Evolutionary conservation across 2,113 vertebrate species (phyloP).

Genomic region (Pitta sordida): DNA sequence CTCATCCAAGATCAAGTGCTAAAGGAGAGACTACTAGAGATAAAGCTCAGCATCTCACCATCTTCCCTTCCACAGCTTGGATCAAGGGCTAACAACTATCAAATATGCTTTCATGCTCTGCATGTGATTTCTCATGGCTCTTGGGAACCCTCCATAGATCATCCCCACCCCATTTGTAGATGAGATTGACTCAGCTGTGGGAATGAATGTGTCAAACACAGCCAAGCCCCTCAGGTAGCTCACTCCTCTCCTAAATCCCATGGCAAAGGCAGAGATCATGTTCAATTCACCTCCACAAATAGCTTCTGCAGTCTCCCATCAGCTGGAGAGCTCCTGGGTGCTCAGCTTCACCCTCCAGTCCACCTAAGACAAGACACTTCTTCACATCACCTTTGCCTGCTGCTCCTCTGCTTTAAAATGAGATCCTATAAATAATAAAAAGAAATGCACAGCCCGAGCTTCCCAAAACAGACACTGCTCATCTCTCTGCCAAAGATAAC

Average conservation of each 20-base stretch:
- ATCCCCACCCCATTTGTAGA: not conserved
- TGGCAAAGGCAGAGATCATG: not conserved
- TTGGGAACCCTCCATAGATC: not conserved
- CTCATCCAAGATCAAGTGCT: not conserved
- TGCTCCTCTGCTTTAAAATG: not conserved
- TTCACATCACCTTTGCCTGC: not conserved
- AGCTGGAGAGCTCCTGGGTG: not conserved
- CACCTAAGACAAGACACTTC: rapidly evolving
- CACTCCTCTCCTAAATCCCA: not conserved
- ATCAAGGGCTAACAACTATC: not conserved
- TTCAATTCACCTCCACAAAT: not conserved
- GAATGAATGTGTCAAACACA: not conserved
- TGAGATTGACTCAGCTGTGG: rapidly evolving
- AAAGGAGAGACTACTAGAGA: not conserved
- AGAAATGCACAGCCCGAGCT: not conserved
- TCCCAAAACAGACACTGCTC: not conserved
- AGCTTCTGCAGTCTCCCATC: not conserved
- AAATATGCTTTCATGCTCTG: not conserved
- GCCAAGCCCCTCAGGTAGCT: not conserved
- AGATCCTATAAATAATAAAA: not conserved
- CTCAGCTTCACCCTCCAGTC: not conserved
- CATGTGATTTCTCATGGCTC: not conserved
- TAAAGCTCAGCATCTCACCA: not conserved
- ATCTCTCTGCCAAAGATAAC: not conserved
- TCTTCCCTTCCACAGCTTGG: not conserved